phyloP scores from a whole-genome alignment of 2,888 invertebrate species.

The Chaetoderma sp. region DNA sequence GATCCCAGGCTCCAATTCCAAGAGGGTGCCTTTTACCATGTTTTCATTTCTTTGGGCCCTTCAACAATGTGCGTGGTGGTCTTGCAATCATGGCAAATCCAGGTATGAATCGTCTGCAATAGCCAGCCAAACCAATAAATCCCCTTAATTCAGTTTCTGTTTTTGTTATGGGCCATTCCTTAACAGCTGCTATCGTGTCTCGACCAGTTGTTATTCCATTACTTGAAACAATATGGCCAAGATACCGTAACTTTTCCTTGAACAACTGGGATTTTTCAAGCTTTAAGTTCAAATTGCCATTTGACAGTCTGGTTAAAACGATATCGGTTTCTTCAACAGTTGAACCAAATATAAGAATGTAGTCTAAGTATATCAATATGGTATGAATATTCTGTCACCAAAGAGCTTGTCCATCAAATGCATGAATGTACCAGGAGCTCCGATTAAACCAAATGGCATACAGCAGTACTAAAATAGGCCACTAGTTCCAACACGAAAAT shows the following conservation, averaged over 20 bases:
- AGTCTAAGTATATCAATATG: conserved; percentile 5
- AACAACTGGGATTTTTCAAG: conserved; percentile 5
- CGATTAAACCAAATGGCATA: conserved; percentile 12
- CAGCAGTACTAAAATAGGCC: not conserved
- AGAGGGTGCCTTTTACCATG: not conserved
- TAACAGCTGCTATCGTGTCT: conserved; percentile 13
- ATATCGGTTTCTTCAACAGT: conserved; percentile 4
- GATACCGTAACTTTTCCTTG: not conserved
- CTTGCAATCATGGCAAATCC: conserved; percentile 27
- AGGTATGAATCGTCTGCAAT: conserved; percentile 30
- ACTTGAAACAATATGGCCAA: conserved; percentile 1
- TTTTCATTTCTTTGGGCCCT: conserved; percentile 8
- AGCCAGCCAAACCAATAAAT: conserved; percentile 34
- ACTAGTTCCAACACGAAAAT: conserved; percentile 15
- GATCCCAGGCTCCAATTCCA: conserved; percentile 13
- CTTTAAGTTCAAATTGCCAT: not conserved
- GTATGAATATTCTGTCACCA: conserved; percentile 8
- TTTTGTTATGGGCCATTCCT: conserved; percentile 14
- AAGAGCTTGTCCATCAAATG: conserved; percentile 8
- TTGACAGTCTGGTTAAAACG: not conserved
- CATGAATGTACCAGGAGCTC: conserved; percentile 11
- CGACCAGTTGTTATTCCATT: conserved; percentile 5
- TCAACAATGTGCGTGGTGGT: conserved; percentile 18
- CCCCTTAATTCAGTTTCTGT: conserved; percentile 12
- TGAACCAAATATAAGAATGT: conserved; percentile 2